Conservation (phyloP, 30 jellyfish, hydroid and myxozoan genomes). For the Chrysaora quinquecirrha region DNA sequence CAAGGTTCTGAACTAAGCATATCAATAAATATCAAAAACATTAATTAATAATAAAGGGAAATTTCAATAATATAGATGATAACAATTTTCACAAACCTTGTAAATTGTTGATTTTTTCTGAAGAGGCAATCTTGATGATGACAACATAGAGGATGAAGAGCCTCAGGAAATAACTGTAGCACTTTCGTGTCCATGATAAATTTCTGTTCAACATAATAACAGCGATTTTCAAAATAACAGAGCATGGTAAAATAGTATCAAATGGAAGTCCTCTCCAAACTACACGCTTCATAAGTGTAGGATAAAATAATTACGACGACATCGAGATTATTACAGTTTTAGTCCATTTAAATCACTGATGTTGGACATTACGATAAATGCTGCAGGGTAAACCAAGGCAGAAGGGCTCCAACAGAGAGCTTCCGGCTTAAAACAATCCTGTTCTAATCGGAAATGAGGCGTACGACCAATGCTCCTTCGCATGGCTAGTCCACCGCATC, state of each 20-base stretch:
- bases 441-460: not conserved
- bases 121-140: not conserved
- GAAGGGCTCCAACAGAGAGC: constrained; percentile 26
- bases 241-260: not conserved
- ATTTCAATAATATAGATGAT: too few relatives aligned
- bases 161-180: not conserved
- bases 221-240: not conserved
- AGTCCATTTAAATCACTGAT: too few relatives aligned
- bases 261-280: not conserved
- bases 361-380: too few relatives aligned
- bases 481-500: not conserved
- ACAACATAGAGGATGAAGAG: not conserved
- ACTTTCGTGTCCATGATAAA: not conserved
- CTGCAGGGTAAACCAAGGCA: not conserved
- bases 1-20: too few relatives aligned
- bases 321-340: too few relatives aligned
- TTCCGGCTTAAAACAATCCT: constrained; percentile 33
- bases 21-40: too few relatives aligned
- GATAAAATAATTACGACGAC: too few relatives aligned
- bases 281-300: not conserved
- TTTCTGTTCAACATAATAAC: not conserved
- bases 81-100: too few relatives aligned
- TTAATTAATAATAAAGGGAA: too few relatives aligned
- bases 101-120: too few relatives aligned
- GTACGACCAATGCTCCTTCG: not conserved